Conservation (phyloP, 2,797 vertebrate species). For the Sebastes umbrosus region DNA sequence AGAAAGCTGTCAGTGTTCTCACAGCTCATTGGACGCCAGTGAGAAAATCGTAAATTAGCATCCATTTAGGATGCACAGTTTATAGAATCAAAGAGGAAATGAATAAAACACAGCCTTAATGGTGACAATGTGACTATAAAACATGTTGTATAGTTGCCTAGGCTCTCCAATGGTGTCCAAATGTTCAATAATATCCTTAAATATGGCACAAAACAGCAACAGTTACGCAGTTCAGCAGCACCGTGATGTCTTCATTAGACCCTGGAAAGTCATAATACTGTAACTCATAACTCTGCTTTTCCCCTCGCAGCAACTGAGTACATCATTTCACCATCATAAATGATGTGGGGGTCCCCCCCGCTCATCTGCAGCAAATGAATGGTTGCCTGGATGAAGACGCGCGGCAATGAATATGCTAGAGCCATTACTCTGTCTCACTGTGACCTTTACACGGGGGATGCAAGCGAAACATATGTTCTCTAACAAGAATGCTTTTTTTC, state of each 20-base stretch:
- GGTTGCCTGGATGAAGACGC: slow-evolving; percentile 47
- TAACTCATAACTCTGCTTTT: slow-evolving; percentile 62
- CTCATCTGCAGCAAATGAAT: slow-evolving; percentile 64
- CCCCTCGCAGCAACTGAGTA: slow-evolving; percentile 57
- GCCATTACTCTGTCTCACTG: slow-evolving; percentile 70
- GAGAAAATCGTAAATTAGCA: slow-evolving; percentile 41
- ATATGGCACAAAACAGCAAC: slow-evolving; percentile 51
- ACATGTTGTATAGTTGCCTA: slow-evolving; percentile 22
- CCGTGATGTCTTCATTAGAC: slow-evolving; percentile 73
- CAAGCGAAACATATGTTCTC: slow-evolving; percentile 64
- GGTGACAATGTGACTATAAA: slow-evolving; percentile 49
- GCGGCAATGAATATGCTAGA: slow-evolving; percentile 52
- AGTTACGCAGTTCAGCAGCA: slow-evolving; percentile 54
- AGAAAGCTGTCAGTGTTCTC: slow-evolving; percentile 27
- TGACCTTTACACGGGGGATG: slow-evolving; percentile 76
- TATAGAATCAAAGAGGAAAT: slow-evolving; percentile 31
- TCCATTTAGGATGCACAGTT: slow-evolving; percentile 35
- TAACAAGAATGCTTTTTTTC: slow-evolving; percentile 70
- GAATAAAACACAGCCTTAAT: slow-evolving; percentile 40
- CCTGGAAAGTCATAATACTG: slow-evolving; percentile 67
- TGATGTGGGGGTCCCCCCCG: slow-evolving; percentile 55
- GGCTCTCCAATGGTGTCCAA: slow-evolving; percentile 40
- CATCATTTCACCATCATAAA: slow-evolving; percentile 69
- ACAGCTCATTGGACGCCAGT: slow-evolving; percentile 33
- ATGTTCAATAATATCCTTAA: slow-evolving; percentile 55